A percentile compares a stretch with the other conserved stretches of the same genome.
These are phyloP conservation scores for Haliclona indistincta DNA, from an alignment of 37 sponge, comb jelly and placozoan genomes.

Conservation along the genomic window DNA sequence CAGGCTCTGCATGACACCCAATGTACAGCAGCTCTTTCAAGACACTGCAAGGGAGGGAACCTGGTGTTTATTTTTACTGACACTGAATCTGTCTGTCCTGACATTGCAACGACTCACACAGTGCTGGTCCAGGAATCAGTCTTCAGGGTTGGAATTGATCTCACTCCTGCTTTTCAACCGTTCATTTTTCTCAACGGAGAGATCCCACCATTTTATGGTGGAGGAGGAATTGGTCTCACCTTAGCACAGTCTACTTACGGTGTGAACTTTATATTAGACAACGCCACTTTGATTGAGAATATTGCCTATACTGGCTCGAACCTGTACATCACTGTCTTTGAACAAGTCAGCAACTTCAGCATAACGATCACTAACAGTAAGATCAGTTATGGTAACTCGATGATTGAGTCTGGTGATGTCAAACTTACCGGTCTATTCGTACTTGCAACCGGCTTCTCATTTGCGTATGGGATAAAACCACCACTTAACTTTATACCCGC, in stretches of 20 bases:
- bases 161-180: not conserved
- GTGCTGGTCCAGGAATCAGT: not conserved
- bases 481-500: not conserved
- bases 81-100: not conserved
- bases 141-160: not conserved
- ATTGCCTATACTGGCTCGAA: not conserved
- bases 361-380: slow-evolving; percentile 1
- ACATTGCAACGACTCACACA: not conserved
- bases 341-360: not conserved
- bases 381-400: not conserved
- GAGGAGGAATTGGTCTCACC: not conserved
- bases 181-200: no score
- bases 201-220: no score
- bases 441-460: not conserved
- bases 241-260: slow-evolving; percentile 1
- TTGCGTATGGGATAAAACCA: not conserved
- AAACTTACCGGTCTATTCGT: not conserved
- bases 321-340: not conserved
- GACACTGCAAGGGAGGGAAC: slow-evolving; percentile 7
- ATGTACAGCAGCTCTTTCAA: not conserved
- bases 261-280: not conserved
- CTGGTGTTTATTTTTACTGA: not conserved
- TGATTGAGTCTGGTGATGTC: not conserved
- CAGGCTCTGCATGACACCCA: not conserved
- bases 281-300: not conserved